Base-by-base conservation (phyloP, 2,888 invertebrate species). In the Sarcophaga rosellei region DNA sequence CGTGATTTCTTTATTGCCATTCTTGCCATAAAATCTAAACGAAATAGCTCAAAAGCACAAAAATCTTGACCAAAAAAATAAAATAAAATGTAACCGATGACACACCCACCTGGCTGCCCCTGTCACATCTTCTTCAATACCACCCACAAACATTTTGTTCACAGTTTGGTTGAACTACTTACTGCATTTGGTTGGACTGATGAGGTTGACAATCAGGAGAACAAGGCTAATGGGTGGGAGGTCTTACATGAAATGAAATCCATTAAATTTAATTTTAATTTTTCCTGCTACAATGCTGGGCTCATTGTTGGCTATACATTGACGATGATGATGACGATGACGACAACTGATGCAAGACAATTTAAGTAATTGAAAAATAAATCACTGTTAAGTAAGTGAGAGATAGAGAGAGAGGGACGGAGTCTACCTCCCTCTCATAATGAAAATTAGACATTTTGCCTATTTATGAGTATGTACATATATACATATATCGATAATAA, bases 1-100 rank as follows among this genome's bases (percentile, higher is more conserved):
- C 90, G 89, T 92, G 90, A 92, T 92, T 90, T 89, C 89, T 88
- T 88, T 87, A 89, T 88, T 88, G 86, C 86, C 88, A 85, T 85
- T 86, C 88, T 87, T 78, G n/a, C 84, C 75, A 66, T 72, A 53
- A 81, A 81, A 77, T 59, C 59, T 83, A 81, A 86, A 84, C 81
- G 84, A 77, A 84, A 84, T 86, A 81, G 77, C 77, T 84, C 81
- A 69, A 53, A 53, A 53, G 57, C 44, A 15, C 23, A 70, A 12
- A 61, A 61, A 59, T 66, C 57, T 78, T 45, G 70, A 21, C 66
- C 53, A 72, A 53, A 4, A 63, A n/a, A 57, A 69, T 23, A 69
- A 73, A 65, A 45, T 69, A 74, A 62, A 81, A 84, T 35, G 35
- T 35, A 35, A 35, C 35, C 35, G 8, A 35, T 35, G 86, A 86